Evolutionary conservation across 2,113 vertebrate species (phyloP).

Genomic region (Gymnogyps californianus): DNA sequence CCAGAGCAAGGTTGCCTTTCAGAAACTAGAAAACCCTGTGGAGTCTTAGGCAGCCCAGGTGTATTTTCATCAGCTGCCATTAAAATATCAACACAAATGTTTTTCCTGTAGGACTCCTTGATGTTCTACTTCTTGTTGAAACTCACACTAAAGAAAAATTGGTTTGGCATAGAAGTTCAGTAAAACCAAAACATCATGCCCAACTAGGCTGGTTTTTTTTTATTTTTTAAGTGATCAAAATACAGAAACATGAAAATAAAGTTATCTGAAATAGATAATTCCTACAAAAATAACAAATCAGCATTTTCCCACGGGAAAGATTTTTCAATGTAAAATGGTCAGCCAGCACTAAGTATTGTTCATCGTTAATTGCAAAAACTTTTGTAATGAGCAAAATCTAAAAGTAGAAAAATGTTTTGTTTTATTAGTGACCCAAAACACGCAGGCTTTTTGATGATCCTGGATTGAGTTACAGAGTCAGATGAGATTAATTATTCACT

Average conservation of each 20-base stretch:
- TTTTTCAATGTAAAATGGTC: background rate
- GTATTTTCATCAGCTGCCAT: background rate
- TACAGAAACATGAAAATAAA: background rate
- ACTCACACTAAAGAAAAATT: background rate
- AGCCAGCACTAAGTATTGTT: slow-evolving; percentile 27
- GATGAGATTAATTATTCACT: slow-evolving; percentile 51
- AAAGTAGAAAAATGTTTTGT: slow-evolving; percentile 42
- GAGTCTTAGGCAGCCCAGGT: background rate
- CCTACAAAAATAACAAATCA: background rate
- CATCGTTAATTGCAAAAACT: background rate
- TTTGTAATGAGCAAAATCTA: slow-evolving; percentile 19
- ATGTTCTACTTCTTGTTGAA: background rate
- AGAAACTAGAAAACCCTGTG: background rate
- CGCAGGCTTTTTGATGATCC: background rate
- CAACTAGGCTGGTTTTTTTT: background rate
- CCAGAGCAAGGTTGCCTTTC: background rate
- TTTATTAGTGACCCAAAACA: slow-evolving; percentile 51
- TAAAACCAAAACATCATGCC: background rate
- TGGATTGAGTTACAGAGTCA: slow-evolving; percentile 8
- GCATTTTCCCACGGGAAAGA: slow-evolving; percentile 25
- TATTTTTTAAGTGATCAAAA: background rate
- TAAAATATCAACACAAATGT: background rate
- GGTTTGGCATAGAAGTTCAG: background rate
- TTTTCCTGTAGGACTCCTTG: background rate
- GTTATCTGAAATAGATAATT: slow-evolving; percentile 33